Base-by-base conservation (phyloP, 2,113 vertebrate species). In the Henicopernis longicauda region DNA sequence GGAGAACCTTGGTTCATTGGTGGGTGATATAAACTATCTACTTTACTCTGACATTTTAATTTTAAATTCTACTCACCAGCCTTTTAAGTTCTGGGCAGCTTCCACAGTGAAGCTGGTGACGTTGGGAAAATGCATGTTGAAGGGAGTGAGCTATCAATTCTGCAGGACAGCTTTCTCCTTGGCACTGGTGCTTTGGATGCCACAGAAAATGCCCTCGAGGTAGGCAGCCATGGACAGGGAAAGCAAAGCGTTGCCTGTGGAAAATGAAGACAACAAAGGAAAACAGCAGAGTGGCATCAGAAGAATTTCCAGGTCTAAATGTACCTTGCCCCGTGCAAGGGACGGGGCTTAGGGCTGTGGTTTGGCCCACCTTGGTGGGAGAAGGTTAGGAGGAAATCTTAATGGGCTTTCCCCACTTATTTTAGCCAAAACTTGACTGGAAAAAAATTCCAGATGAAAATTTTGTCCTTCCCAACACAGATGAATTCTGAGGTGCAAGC, bases 311-410 rank as follows among this genome's bases (percentile, higher is more conserved):
- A 25, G 1, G 2, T 69, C 20, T 40, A 61, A 86, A 72, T 8
- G 49, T 44, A 47, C 14, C 40, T 40, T 40, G 40, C 40, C 40
- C 4, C 1, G 1, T 34, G 2, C 3, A 45, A 34, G 5, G 32
- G 19, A 86, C 0, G 2, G 7, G 7, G 16, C 15, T 63, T 14
- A 58, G 20, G 38, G 16, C 0, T 55, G 42, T 2, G 1, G 1
- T 26, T 88, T 71, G 20, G 6, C 4, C 29, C 23, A 65, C 8
- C 7, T 29, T 26, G 44, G 8, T 23, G 31, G 38, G 7, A 82
- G 21, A 80, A 74, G 0, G 0, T 10, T 44, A n/a, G 9, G 18
- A 73, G 36, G n/a, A 84, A 77, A 57, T 44, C 32, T 19, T 78
- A 47, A 22, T 1, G 5, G 31, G 9, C 4, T 78, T 38, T 81